These are phyloP conservation scores for Burhinus bistriatus DNA, from an alignment of 2,113 vertebrate genomes.

Conservation along the genomic window DNA sequence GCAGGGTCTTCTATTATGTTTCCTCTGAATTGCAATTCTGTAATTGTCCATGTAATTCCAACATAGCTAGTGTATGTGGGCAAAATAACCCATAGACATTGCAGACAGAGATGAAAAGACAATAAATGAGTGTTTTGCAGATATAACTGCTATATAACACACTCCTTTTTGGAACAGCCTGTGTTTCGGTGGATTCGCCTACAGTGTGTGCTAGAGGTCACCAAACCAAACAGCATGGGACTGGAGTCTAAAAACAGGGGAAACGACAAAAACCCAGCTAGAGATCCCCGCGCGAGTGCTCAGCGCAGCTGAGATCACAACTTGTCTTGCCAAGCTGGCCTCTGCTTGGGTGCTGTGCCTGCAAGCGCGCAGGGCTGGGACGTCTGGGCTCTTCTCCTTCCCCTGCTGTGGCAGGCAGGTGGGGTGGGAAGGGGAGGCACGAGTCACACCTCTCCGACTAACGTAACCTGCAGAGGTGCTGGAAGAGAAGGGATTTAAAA, in stretches of 20 bases:
- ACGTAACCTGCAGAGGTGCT: not conserved
- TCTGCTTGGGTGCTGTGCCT: not conserved
- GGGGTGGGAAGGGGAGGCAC: not conserved
- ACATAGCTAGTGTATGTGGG: not conserved
- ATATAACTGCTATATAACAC: not conserved
- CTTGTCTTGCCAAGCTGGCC: not conserved
- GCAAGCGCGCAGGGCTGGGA: not conserved
- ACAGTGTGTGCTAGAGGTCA: not conserved
- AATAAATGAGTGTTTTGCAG: not conserved
- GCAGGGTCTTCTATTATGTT: not conserved
- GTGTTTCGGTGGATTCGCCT: not conserved
- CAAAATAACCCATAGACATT: not conserved
- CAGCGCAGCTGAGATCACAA: not conserved
- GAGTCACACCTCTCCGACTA: not conserved
- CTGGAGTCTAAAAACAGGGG: not conserved
- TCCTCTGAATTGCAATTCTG: not conserved
- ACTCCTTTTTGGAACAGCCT: not conserved
- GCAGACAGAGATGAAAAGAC: not conserved
- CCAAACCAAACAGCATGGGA: not conserved
- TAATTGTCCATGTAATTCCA: not conserved
- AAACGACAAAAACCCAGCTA: not conserved
- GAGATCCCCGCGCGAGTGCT: not conserved
- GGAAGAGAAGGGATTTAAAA: not conserved
- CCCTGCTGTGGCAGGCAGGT: not conserved
- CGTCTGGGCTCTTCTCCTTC: not conserved